These are phyloP conservation scores for Pentamera pediparva DNA, from an alignment of 53 echinoderm and acorn worm species.

Conservation along the genomic window DNA sequence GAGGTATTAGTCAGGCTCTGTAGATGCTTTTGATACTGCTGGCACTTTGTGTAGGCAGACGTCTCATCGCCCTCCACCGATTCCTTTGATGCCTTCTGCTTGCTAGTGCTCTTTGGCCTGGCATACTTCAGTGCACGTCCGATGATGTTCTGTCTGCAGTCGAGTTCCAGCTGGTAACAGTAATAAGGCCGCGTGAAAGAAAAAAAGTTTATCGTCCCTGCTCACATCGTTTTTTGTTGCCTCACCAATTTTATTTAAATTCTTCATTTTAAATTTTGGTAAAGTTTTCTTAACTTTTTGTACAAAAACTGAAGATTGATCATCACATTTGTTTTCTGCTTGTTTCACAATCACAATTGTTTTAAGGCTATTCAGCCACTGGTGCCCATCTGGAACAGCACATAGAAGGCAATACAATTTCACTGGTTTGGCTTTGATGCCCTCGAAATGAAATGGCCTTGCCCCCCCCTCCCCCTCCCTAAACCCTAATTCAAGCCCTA, in stretches of 20 bases:
- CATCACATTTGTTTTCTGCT: no score
- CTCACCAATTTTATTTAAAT: background rate
- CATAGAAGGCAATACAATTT: no score
- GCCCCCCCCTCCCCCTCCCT: no score
- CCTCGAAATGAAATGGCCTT: no score
- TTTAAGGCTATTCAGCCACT: no score
- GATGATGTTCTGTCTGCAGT: constrained; percentile 80
- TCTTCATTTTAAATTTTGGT: no score
- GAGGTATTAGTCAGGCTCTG: constrained; percentile 57
- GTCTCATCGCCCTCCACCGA: constrained; percentile 41
- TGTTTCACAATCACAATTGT: no score
- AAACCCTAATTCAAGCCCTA: no score
- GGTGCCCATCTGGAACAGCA: no score
- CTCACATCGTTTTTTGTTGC: background rate
- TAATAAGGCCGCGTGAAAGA: background rate
- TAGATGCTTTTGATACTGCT: constrained; percentile 77
- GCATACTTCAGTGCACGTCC: constrained; percentile 68
- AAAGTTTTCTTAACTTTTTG: no score
- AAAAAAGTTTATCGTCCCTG: background rate
- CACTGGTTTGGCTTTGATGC: no score
- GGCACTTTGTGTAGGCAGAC: constrained; percentile 30
- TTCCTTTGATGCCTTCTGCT: constrained; percentile 62
- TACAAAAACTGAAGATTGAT: no score
- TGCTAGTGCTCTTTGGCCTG: constrained; percentile 67
- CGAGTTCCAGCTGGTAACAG: constrained; percentile 56